phyloP scores from a whole-genome alignment of 1,140 invertebrate species.

The Gonatopus flavifemur region DNA sequence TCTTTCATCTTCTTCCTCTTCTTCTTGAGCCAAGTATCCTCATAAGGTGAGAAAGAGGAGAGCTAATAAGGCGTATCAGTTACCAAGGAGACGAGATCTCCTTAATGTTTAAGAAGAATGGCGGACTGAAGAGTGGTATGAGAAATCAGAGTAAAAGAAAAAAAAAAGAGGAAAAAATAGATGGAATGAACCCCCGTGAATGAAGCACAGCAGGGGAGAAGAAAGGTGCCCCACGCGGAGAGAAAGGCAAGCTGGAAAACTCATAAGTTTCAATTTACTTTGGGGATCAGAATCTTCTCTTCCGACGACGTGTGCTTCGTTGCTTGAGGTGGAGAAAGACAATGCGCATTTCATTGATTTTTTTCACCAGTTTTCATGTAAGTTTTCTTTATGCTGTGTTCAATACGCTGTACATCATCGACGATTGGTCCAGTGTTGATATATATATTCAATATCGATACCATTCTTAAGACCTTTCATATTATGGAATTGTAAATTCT shows the following conservation, averaged over 20 bases:
- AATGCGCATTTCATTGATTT: conserved; percentile 39
- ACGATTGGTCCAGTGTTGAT: too few relatives aligned
- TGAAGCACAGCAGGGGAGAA: too few relatives aligned
- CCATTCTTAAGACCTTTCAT: too few relatives aligned
- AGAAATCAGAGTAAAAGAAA: conserved; percentile 13
- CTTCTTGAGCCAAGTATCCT: too few relatives aligned
- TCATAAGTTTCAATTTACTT: conserved; percentile 59
- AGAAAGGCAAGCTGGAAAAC: too few relatives aligned
- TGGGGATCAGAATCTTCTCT: conserved; percentile 53
- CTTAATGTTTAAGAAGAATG: conserved; percentile 45
- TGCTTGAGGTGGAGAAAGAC: conserved; percentile 28
- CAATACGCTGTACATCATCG: too few relatives aligned
- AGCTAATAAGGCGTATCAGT: conserved; percentile 46
- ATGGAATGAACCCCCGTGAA: conserved; percentile 7
- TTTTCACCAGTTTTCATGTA: too few relatives aligned
- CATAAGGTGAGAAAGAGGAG: conserved; percentile 32
- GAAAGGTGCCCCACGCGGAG: conserved; percentile 16
- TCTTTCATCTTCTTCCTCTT: too few relatives aligned
- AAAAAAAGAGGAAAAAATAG: conserved; percentile 11
- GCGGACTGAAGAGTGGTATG: conserved; percentile 28
- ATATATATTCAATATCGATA: too few relatives aligned
- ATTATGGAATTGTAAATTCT: too few relatives aligned
- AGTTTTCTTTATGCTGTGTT: too few relatives aligned
- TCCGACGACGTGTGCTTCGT: too few relatives aligned
- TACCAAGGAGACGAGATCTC: conserved; percentile 43